These are phyloP conservation scores for Dolichoris vasculosae DNA, from an alignment of 1,140 invertebrate species.

Conservation along the genomic window DNA sequence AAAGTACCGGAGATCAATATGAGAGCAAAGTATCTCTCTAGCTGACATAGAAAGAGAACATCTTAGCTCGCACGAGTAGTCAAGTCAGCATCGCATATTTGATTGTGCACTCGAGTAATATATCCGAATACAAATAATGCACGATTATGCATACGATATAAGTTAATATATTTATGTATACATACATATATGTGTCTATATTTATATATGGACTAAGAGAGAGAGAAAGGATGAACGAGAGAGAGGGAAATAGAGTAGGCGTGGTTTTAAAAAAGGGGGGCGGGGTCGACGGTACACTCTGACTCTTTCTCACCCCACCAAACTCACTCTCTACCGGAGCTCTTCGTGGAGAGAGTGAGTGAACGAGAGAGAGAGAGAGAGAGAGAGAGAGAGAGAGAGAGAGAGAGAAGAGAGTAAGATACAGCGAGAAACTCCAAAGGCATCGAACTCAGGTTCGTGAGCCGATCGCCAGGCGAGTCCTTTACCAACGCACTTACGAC, in stretches of 20 bases:
- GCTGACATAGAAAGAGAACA: conserved; percentile 16
- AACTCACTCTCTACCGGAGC: conserved; percentile 43
- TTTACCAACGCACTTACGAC: conserved; percentile 51
- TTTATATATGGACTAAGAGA: conserved; percentile 7
- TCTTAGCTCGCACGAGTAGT: conserved; percentile 25
- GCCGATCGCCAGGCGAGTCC: conserved; percentile 55
- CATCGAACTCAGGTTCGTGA: conserved; percentile 67
- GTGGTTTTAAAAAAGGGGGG: conserved; percentile 71
- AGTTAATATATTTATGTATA: neutral
- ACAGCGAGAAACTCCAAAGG: no score
- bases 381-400: neutral
- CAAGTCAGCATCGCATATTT: neutral
- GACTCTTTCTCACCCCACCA: conserved; percentile 52
- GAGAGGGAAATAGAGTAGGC: conserved; percentile 60
- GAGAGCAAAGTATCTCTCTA: conserved; percentile 16
- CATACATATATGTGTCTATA: neutral
- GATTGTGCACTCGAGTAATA: conserved; percentile 5
- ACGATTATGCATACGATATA: neutral
- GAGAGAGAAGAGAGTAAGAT: conserved; percentile 58
- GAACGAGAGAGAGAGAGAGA: neutral
- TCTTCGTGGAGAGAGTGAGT: neutral
- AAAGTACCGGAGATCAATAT: conserved; percentile 19
- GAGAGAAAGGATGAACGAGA: conserved; percentile 8
- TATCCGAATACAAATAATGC: neutral
- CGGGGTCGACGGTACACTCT: conserved; percentile 63